A percentile compares a stretch with the other conserved stretches of the same genome.
These are phyloP conservation scores for Odontesthes bonariensis DNA, from an alignment of 2,113 vertebrate genomes.

Conservation along the genomic window DNA sequence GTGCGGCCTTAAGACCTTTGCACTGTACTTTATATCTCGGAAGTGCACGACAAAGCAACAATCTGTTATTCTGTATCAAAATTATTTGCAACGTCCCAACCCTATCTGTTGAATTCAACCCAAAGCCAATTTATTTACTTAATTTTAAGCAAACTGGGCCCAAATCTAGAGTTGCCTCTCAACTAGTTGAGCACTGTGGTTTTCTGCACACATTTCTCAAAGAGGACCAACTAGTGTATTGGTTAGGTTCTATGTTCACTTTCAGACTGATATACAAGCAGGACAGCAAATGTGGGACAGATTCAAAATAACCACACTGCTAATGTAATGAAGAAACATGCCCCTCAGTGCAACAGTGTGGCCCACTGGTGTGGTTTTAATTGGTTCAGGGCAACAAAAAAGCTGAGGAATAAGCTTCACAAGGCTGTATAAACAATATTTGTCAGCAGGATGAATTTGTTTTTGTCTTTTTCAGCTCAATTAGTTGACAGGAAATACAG, in stretches of 20 bases:
- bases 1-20: not conserved
- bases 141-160: too few species aligned
- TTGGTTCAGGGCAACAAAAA: not conserved
- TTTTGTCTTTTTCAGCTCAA: not conserved
- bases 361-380: conserved; percentile 3
- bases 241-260: conserved; percentile 1
- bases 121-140: not conserved
- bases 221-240: not conserved
- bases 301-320: conserved; percentile 22
- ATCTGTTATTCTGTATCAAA: not conserved
- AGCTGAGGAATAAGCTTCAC: not conserved
- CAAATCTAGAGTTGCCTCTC: not conserved
- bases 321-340: not conserved
- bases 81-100: not conserved
- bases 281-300: not conserved
- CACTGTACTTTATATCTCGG: not conserved
- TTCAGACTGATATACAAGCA: conserved; percentile 8
- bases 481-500: not conserved
- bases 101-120: not conserved
- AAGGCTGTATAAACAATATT: conserved; percentile 7
- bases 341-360: conserved; percentile 1
- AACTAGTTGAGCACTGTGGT: not conserved
- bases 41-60: not conserved
- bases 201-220: not conserved
- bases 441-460: not conserved